Conservation (phyloP, 2,113 vertebrate genomes). For the Nothocercus julius region DNA sequence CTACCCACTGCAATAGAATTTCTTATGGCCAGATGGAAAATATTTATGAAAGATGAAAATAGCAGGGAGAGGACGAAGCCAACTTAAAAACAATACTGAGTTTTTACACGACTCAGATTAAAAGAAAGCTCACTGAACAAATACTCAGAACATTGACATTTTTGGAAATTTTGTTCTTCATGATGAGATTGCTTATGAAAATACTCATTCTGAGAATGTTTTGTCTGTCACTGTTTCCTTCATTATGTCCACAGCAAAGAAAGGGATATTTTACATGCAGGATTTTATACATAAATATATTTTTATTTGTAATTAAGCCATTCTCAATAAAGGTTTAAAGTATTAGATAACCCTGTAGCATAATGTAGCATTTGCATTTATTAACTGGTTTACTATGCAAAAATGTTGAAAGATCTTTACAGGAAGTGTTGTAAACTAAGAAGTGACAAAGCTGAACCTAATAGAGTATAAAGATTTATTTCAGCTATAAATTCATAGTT, state of each 20-base stretch:
- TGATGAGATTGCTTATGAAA: background rate
- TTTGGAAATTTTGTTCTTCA: background rate
- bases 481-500: background rate
- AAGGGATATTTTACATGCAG: constrained; percentile 76
- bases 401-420: background rate
- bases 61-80: background rate
- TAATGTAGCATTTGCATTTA: constrained; percentile 13
- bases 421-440: background rate
- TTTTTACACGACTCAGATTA: background rate
- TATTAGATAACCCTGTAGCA: constrained; percentile 19
- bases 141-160: background rate
- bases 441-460: background rate
- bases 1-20: background rate
- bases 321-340: constrained; percentile 76
- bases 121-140: background rate
- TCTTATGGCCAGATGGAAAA: background rate
- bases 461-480: background rate
- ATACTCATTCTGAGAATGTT: background rate
- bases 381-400: background rate
- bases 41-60: background rate
- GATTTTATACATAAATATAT: constrained; percentile 81
- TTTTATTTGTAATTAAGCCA: constrained; percentile 79
- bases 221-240: constrained; percentile 13
- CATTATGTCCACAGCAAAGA: constrained; percentile 37
- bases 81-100: background rate